Evolutionary conservation across 2,888 invertebrate species (phyloP).

Genomic region (Rhopalosiphum nymphaeae): DNA sequence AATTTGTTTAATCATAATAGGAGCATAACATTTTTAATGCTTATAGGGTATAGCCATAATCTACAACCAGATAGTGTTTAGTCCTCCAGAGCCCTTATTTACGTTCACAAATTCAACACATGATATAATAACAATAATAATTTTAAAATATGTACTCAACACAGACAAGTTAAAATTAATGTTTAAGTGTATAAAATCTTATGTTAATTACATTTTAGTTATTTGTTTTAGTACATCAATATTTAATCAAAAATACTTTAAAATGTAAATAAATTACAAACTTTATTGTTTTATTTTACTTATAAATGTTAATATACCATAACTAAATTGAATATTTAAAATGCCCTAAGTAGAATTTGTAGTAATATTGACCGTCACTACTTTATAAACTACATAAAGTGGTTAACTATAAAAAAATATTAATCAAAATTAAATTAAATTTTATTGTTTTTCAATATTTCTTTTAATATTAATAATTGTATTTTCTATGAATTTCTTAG

Average conservation of each 20-base stretch:
- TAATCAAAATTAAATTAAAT: background rate
- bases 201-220: background rate
- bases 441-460: background rate
- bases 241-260: no score
- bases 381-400: background rate
- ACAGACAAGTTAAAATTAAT: background rate
- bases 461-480: background rate
- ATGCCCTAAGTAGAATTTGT: background rate
- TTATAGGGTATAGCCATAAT: no score
- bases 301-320: background rate
- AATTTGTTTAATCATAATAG: no score
- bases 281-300: background rate
- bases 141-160: no score
- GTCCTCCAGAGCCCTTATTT: no score
- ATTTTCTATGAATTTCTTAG: background rate
- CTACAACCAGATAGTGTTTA: no score
- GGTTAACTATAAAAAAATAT: background rate
- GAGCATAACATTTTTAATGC: no score
- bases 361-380: background rate
- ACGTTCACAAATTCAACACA: no score
- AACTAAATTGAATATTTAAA: background rate
- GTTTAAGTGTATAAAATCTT: background rate
- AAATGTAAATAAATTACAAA: no score
- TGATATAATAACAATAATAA: no score
- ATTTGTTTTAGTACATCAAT: background rate